Base-by-base conservation (phyloP, 2,797 vertebrate species). In the Rhinella marina region DNA sequence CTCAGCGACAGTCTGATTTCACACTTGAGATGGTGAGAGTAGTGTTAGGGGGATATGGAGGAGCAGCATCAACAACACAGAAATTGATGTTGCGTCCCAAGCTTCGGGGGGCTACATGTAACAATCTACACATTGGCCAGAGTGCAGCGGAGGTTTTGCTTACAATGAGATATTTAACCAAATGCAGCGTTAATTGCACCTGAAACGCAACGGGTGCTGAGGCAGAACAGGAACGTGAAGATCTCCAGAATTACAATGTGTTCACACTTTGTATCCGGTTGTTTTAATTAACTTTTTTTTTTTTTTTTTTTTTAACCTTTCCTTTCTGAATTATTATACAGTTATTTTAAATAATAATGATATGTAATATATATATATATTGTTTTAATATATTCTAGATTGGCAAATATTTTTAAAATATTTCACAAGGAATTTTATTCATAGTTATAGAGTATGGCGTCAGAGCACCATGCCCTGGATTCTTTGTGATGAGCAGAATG, bases 1-100 rank as follows among this genome's bases (percentile, higher is more conserved):
- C 12, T 85, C 79, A 1, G 7, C 12, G 0, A 85, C 11, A 88
- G 59, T 2, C 78, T 80, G 1, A 41, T 87, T 82, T 84, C 25
- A 79, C 76, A 6, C 16, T 7, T 25, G 48, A 10, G 0, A 68
- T 54, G 66, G 1, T 82, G n/a, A 84, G 17, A 13, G 79, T 88
- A 84, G 17, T 82, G 87, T 11, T 81, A 73, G 73, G 56, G 41
- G 82, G 54, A 29, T 7, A 72, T 61, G 10, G 82, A 70, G 88
- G 0, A 64, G 2, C 19, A n/a, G 21, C 27, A 10, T 85, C 23
- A 27, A 56, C n/a, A 27, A 62, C 2, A 66, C 13, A 14, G 50
- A 48, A 64, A 50, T 14, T 7, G 19, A 7, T 48, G 12, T 54
- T 48, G 19, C 76, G 25, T 54, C 52, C 48, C 2, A 83, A 25